Percentiles rank a stretch among this genome's conserved stretches.
These are phyloP conservation scores for Halcyon malimbica DNA, from an alignment of 2,113 vertebrate species.

Conservation along the genomic window DNA sequence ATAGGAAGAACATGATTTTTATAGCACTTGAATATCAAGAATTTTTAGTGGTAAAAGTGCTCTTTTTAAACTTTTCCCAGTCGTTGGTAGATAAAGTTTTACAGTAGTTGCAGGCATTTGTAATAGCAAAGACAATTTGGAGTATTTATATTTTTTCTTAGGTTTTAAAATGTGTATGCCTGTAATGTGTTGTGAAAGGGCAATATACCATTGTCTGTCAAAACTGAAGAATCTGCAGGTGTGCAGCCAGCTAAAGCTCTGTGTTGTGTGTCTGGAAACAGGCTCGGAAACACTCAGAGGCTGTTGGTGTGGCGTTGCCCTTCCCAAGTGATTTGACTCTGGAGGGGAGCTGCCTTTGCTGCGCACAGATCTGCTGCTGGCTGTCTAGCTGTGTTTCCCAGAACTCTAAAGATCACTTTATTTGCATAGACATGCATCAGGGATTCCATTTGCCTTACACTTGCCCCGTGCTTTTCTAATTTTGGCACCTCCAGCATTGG, in stretches of 20 bases:
- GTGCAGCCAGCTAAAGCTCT: background rate
- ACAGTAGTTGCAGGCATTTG: background rate
- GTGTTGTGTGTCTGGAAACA: background rate
- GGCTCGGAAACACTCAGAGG: background rate
- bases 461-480: background rate
- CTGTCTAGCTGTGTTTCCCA: background rate
- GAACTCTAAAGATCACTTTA: background rate
- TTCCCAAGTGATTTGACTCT: background rate
- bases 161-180: background rate
- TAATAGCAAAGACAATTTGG: background rate
- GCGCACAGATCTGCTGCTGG: fast-evolving
- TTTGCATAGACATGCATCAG: background rate
- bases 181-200: background rate
- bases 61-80: background rate
- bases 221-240: background rate
- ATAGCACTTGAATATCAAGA: background rate
- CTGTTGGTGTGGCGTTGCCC: background rate
- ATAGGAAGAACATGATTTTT: background rate
- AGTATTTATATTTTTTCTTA: background rate
- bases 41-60: background rate
- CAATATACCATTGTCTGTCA: background rate
- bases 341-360: background rate
- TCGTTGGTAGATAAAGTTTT: background rate
- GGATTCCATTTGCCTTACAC: background rate
- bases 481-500: background rate